Evolutionary conservation across 2,888 invertebrate species (phyloP).

Genomic region (Melieria picta): DNA sequence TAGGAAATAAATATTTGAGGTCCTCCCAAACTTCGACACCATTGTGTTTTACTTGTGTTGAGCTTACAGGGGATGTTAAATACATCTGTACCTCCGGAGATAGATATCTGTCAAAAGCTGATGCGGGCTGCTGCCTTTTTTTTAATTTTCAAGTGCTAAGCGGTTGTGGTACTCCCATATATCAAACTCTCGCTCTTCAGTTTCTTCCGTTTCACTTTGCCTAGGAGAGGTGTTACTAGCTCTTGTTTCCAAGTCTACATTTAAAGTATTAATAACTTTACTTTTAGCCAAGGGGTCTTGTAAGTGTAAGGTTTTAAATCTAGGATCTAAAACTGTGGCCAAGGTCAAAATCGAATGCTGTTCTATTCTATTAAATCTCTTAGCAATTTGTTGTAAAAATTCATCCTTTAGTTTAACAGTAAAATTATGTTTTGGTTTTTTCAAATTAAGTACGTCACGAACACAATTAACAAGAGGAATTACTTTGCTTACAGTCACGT

Average conservation of each 20-base stretch:
- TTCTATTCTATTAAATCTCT: no score
- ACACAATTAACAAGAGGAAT: conserved; percentile 35
- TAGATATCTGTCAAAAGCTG: not conserved
- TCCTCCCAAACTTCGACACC: no score
- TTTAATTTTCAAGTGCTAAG: conserved; percentile 31
- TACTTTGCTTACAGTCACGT: conserved; percentile 35
- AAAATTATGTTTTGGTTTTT: conserved; percentile 8
- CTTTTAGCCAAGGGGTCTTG: not conserved
- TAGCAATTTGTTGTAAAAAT: no score
- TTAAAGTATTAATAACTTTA: not conserved
- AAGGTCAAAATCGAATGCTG: no score
- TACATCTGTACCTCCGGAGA: no score
- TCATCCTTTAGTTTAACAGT: not conserved
- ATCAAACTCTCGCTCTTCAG: conserved; percentile 29
- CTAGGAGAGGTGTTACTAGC: not conserved
- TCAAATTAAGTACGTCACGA: conserved; percentile 10
- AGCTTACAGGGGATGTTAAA: no score
- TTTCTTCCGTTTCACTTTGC: conserved; percentile 16
- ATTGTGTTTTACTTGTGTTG: no score
- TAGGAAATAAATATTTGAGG: no score
- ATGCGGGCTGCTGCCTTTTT: conserved; percentile 2
- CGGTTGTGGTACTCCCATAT: conserved; percentile 38
- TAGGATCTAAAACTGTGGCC: no score
- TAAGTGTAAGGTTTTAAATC: not conserved
- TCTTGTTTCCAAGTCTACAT: not conserved